Evolutionary conservation across 2,797 vertebrate genomes (phyloP).

Genomic region (Pyrrhura leucotis): DNA sequence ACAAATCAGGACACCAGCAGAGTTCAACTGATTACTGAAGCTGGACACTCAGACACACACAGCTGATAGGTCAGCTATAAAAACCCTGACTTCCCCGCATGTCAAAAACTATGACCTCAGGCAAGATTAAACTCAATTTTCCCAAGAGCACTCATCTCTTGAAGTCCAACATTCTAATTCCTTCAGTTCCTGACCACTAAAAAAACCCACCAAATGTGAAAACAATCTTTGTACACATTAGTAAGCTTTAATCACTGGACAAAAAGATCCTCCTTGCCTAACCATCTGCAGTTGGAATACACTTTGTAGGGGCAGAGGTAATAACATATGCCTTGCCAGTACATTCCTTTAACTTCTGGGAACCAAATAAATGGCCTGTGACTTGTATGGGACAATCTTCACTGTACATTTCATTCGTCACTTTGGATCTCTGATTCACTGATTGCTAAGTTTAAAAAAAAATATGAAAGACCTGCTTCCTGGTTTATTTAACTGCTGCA

Average conservation of each 20-base stretch:
- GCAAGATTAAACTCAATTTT: not conserved
- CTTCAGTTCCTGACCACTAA: not conserved
- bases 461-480: not conserved
- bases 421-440: not conserved
- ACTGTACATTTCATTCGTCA: not conserved
- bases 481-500: not conserved
- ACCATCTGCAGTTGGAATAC: constrained; percentile 22
- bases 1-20: not conserved
- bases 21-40: not conserved
- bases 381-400: not conserved
- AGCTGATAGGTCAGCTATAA: not conserved
- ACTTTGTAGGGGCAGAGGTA: constrained; percentile 2
- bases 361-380: not conserved
- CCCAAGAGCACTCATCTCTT: not conserved
- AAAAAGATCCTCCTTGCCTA: constrained; percentile 15
- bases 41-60: not conserved
- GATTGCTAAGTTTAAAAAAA: not conserved
- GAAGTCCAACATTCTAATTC: not conserved
- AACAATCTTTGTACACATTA: not conserved
- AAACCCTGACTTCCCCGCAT: not conserved
- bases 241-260: not conserved
- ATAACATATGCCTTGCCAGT: not conserved
- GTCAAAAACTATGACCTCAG: not conserved
- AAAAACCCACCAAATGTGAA: not conserved
- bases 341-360: constrained; percentile 36